Conservation (phyloP, 2,113 vertebrate genomes). For the Podarcis muralis region DNA sequence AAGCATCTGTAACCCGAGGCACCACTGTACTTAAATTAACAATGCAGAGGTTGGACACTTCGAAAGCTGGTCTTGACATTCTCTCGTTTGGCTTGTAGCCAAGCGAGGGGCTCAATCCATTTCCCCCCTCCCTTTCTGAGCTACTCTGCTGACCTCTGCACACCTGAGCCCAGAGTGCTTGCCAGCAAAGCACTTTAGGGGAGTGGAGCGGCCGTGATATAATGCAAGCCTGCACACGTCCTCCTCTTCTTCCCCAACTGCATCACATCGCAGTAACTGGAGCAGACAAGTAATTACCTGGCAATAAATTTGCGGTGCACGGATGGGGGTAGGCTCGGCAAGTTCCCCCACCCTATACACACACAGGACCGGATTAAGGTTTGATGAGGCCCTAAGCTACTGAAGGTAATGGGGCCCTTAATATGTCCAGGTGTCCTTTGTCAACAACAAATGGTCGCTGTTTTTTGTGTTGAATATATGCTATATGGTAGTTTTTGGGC, state of each 20-base stretch:
- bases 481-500: too few species aligned
- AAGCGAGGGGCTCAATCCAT: not conserved
- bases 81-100: not conserved
- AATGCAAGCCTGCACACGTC: not conserved
- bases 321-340: not conserved
- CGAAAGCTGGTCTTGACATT: not conserved
- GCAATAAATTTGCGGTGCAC: not conserved
- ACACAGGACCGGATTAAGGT: not conserved
- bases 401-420: too few species aligned
- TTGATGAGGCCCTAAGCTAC: too few species aligned
- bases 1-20: too few species aligned
- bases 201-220: not conserved
- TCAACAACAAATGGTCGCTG: too few species aligned
- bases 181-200: not conserved
- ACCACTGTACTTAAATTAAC: not conserved
- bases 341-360: not conserved
- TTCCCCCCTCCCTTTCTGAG: not conserved
- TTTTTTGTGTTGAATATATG: too few species aligned
- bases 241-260: too few species aligned
- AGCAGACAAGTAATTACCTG: not conserved
- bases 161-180: too few species aligned
- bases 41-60: not conserved
- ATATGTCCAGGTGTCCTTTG: too few species aligned
- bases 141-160: not conserved
- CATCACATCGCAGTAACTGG: not conserved